Conservation (phyloP, 2,888 invertebrate genomes). For the Trissolcus japonicus region DNA sequence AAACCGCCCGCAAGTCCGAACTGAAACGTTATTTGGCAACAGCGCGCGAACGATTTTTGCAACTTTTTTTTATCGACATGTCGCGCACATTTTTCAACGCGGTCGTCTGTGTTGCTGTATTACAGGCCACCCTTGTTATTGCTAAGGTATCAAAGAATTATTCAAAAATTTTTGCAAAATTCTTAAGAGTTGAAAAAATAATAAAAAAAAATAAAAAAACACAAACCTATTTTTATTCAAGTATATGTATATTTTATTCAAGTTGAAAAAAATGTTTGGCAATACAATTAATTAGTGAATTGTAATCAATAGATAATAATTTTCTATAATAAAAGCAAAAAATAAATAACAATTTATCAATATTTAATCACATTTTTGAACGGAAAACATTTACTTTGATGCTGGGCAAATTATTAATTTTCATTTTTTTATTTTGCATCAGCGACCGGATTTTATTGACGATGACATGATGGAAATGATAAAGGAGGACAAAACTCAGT, state of each 20-base stretch:
- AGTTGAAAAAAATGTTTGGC: too few species aligned
- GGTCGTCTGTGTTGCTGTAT: background rate
- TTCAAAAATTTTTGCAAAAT: too few species aligned
- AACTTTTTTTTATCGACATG: background rate
- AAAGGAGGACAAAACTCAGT: constrained; percentile 66
- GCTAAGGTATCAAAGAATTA: constrained; percentile 4
- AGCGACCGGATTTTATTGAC: constrained; percentile 70
- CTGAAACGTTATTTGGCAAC: background rate
- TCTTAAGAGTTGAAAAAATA: too few species aligned
- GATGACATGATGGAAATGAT: constrained; percentile 70
- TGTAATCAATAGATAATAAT: too few species aligned
- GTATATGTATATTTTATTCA: too few species aligned
- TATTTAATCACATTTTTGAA: background rate
- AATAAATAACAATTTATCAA: background rate
- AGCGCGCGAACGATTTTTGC: too few species aligned
- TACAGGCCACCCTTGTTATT: background rate
- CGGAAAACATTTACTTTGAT: too few species aligned
- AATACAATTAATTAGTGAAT: too few species aligned
- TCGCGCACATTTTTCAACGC: background rate
- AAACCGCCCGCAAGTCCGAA: constrained; percentile 8
- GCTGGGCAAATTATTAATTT: background rate
- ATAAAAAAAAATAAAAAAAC: too few species aligned
- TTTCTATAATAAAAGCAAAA: too few species aligned
- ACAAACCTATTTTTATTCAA: too few species aligned
- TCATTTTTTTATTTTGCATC: constrained; percentile 1